Conservation (phyloP, 2,888 invertebrate species). For the Tryphoninae sp. region DNA sequence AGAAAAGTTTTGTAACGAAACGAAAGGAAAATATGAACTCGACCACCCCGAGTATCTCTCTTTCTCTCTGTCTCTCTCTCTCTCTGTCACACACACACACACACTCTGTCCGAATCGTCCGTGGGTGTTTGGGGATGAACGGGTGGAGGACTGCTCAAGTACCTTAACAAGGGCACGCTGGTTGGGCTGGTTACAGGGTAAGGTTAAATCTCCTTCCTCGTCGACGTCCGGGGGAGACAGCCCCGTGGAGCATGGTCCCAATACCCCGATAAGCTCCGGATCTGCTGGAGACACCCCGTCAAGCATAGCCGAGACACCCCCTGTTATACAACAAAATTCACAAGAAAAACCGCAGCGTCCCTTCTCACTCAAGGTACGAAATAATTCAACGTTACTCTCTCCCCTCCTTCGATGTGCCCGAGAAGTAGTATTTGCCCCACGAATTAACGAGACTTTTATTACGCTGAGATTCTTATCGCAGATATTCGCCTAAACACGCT, state of each 20-base stretch:
- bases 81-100: slow-evolving; percentile 20
- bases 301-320: slow-evolving; percentile 74
- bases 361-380: slow-evolving; percentile 84
- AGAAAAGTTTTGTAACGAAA: slow-evolving; percentile 21
- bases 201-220: slow-evolving; percentile 81
- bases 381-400: slow-evolving; percentile 16
- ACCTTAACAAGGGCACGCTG: slow-evolving; percentile 79
- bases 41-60: slow-evolving; percentile 60
- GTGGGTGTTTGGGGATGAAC: slow-evolving; percentile 54
- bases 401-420: slow-evolving; percentile 29
- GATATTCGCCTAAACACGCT: slow-evolving; percentile 50
- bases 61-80: slow-evolving; percentile 18
- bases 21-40: slow-evolving; percentile 49
- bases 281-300: slow-evolving; percentile 77
- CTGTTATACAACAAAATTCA: slow-evolving; percentile 77
- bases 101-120: slow-evolving; percentile 41
- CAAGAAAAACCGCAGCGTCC: slow-evolving; percentile 84
- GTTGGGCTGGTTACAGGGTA: slow-evolving; percentile 81
- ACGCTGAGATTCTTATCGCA: slow-evolving; percentile 49
- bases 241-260: slow-evolving; percentile 79
- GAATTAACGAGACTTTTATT: slow-evolving; percentile 30
- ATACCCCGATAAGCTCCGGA: slow-evolving; percentile 77
- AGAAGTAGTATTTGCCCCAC: slow-evolving; percentile 35
- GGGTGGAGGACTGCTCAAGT: slow-evolving; percentile 77
- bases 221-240: slow-evolving; percentile 80